Evolutionary conservation across 2,797 vertebrate species (phyloP), one percentile per base, ranked within the genome.

Genomic region (Argentina silus): DNA sequence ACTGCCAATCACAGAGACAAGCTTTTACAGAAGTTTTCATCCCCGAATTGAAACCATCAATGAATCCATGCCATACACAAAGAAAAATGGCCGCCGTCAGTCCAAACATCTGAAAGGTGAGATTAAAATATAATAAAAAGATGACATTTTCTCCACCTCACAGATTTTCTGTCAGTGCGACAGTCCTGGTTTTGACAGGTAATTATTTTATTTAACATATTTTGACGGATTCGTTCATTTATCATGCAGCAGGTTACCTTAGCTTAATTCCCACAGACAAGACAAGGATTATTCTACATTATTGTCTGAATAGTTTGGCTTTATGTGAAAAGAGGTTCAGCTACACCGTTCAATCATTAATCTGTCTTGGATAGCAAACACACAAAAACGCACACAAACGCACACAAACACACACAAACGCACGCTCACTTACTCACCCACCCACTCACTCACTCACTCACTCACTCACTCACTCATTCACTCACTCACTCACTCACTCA

Each of bases 171-270:
- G 74, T 71, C 82, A 83, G 68, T 74, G 76, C 59, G 76, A 78
- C 61, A 74, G 86, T 73, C 75, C 75, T 76, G 47, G 61, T 85
- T 90, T 87, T 91, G 88, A 89, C 88, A 91, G 83, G 81, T 90
- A 90, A 91, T 91, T 90, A 89, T 90, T 90, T 87, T 79, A 87
- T 87, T 89, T 83, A 85, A 88, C 82, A 83, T 86, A 73, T 78
- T 85, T 10, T 36, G 23, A 60, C 23, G 21, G 57, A 60, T 60
- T 4, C 11, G 12, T 42, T 60, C 36, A 3, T 21, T n/a, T 14
- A 15, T 53, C 51, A 53, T 53, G 50, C 50, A 53, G 12, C 50
- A 53, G 50, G 12, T 4, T 36, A 4, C 27, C 27, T 2, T 36
- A 36, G 27, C 48, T 79, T 72, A 82, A 89, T 84, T 76, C 79